phyloP scores from a whole-genome alignment of 1,140 invertebrate genomes.

The Aphidius ervi region DNA sequence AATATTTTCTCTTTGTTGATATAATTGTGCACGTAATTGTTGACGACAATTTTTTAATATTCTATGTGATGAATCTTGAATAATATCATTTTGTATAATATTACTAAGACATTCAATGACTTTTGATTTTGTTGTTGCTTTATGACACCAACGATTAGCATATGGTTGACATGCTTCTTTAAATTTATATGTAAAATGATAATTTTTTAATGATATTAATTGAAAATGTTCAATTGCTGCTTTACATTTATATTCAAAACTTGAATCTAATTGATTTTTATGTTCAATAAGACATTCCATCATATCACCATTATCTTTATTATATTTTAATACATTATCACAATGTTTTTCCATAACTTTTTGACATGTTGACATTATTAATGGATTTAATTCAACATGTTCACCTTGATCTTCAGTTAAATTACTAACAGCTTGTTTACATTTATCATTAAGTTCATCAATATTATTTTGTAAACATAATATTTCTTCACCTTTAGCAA shows the following conservation, averaged over 20 bases:
- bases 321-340: slow-evolving; percentile 62
- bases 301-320: slow-evolving; percentile 76
- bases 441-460: slow-evolving; percentile 66
- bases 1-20: slow-evolving; percentile 83
- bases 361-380: slow-evolving; percentile 78
- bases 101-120: slow-evolving; percentile 90
- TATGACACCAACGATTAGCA: slow-evolving; percentile 75
- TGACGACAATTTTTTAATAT: slow-evolving; percentile 83
- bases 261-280: slow-evolving; percentile 80
- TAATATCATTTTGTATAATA: slow-evolving; percentile 83
- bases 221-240: slow-evolving; percentile 93
- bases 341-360: slow-evolving; percentile 81
- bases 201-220: slow-evolving; percentile 88
- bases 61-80: slow-evolving; percentile 69
- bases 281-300: slow-evolving; percentile 92
- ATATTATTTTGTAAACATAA: slow-evolving; percentile 89
- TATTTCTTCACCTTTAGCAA: slow-evolving; percentile 83
- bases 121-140: slow-evolving; percentile 74
- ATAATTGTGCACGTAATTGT: slow-evolving; percentile 82
- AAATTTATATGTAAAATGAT: slow-evolving; percentile 92
- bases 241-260: slow-evolving; percentile 77
- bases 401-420: slow-evolving; percentile 87
- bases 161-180: slow-evolving; percentile 87
- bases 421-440: slow-evolving; percentile 73
- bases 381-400: slow-evolving; percentile 80